Evolutionary conservation across 2,888 invertebrate genomes (phyloP).

Genomic region (Orthosia gothica): DNA sequence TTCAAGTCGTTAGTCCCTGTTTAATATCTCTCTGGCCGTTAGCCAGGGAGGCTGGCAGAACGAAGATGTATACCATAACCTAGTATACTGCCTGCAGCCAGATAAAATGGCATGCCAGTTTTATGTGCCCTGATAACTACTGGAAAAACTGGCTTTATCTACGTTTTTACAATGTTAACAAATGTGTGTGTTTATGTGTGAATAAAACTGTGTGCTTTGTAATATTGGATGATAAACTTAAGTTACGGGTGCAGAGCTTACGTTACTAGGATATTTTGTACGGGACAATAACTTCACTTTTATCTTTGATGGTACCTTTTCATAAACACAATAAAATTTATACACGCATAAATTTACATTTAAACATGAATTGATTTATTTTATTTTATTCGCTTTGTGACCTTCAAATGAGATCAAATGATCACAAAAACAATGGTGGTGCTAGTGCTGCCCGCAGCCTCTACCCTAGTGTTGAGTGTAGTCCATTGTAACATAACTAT

Average conservation of each 20-base stretch:
- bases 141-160: constrained; percentile 32
- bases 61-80: constrained; percentile 27
- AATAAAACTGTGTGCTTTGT: not conserved
- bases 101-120: constrained; percentile 49
- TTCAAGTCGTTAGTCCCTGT: constrained; percentile 61
- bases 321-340: too few species aligned
- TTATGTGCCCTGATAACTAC: constrained; percentile 52
- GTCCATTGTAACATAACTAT: too few species aligned
- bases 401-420: not conserved
- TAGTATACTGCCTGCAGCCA: constrained; percentile 26
- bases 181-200: constrained; percentile 1
- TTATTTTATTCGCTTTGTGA: not conserved
- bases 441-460: too few species aligned
- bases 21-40: constrained; percentile 57
- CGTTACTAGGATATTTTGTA: not conserved
- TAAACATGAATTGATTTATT: too few species aligned
- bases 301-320: too few species aligned
- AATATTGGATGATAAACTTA: not conserved
- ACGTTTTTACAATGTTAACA: constrained; percentile 15
- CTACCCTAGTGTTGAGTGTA: too few species aligned
- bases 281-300: not conserved
- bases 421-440: too few species aligned
- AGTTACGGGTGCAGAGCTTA: not conserved
- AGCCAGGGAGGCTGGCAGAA: constrained; percentile 42
- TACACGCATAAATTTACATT: too few species aligned